A percentile compares a stretch with the other conserved stretches of the same genome.
Conservation (phyloP, 2,113 vertebrate genomes). For the Lagopus muta region DNA sequence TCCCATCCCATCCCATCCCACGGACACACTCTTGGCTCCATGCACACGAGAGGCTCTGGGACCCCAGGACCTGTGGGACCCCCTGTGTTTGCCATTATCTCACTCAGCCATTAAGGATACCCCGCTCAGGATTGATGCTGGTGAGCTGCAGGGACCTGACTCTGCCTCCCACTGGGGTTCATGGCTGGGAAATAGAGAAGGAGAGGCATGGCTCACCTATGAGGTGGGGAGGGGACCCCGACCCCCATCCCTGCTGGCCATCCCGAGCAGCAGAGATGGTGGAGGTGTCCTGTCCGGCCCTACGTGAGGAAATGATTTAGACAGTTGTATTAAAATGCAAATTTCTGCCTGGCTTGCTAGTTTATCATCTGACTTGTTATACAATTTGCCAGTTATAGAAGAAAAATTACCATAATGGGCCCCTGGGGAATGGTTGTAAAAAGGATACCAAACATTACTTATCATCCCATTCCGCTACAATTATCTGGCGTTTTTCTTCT, state of each 20-base stretch:
- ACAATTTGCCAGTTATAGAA: constrained; percentile 86
- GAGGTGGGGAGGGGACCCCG: accelerated
- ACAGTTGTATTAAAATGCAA: constrained; percentile 92
- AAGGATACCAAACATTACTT: constrained; percentile 80
- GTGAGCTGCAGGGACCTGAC: not conserved
- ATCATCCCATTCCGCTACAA: constrained; percentile 74
- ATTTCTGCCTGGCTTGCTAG: constrained; percentile 87
- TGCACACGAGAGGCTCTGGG: not conserved
- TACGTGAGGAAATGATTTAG: constrained; percentile 74
- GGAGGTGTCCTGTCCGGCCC: constrained; percentile 38
- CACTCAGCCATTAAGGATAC: not conserved
- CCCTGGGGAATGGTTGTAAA: constrained; percentile 82
- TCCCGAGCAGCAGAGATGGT: not conserved
- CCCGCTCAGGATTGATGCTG: not conserved
- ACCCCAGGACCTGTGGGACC: not conserved
- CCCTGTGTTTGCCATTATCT: not conserved
- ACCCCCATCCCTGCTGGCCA: not conserved
- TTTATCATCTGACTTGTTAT: constrained; percentile 87
- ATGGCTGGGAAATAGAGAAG: not conserved
- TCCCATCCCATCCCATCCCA: not conserved
- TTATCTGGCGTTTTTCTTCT: constrained; percentile 77
- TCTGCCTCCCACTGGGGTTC: not conserved
- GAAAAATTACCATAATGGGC: constrained; percentile 88
- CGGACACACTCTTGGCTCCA: not conserved
- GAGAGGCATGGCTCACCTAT: not conserved